Conservation (phyloP, 2,113 vertebrate species). For the Acrocephalus arundinaceus region DNA sequence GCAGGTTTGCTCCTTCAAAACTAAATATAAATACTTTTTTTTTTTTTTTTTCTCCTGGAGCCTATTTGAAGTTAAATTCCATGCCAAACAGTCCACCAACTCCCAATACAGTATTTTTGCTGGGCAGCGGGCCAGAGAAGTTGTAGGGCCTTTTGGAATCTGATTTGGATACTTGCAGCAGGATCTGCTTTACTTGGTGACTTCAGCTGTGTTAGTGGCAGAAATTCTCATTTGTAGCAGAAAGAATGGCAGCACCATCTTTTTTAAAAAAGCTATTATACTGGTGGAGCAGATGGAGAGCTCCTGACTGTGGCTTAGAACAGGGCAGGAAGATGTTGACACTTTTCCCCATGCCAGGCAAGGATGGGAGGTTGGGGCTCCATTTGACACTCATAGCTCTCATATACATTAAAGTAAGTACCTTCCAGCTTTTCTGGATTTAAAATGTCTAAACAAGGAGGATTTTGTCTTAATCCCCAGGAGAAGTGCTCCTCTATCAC, state of each 20-base stretch:
- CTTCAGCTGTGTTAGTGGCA: neutral
- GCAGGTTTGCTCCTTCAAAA: neutral
- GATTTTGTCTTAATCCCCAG: neutral
- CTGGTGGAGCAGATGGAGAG: neutral
- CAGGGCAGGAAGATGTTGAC: neutral
- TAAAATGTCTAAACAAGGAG: conserved; percentile 2
- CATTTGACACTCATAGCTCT: neutral
- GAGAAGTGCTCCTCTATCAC: neutral
- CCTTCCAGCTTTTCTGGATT: neutral
- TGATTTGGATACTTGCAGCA: neutral
- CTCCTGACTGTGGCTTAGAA: neutral
- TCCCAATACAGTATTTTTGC: neutral
- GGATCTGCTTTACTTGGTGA: neutral
- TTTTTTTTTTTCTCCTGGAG: neutral
- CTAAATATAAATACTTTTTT: neutral
- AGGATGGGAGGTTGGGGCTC: neutral
- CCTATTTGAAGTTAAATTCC: neutral
- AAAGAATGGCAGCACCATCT: neutral
- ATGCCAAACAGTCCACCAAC: neutral
- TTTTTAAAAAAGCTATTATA: neutral
- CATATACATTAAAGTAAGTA: neutral
- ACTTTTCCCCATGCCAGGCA: neutral
- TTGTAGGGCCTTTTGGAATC: neutral
- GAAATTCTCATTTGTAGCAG: neutral
- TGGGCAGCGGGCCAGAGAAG: neutral